Evolutionary conservation across 2,113 vertebrate genomes (phyloP).

Genomic region (Gracilinanus agilis): DNA sequence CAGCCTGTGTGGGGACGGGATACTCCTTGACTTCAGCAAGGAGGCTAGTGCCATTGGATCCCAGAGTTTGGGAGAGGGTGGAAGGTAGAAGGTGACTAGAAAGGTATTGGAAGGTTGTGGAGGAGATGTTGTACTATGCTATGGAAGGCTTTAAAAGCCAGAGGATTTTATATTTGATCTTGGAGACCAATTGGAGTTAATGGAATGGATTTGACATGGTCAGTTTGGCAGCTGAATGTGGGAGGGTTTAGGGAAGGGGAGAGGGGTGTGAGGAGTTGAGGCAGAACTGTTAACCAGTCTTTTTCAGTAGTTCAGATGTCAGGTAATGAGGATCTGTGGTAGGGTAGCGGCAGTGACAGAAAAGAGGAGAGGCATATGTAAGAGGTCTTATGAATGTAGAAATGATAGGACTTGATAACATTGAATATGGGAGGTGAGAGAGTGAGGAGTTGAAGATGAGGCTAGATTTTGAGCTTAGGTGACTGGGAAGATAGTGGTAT

Average conservation of each 20-base stretch:
- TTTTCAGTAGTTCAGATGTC: background rate
- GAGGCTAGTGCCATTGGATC: background rate
- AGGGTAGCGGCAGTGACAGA: background rate
- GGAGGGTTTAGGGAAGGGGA: background rate
- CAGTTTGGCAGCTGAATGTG: background rate
- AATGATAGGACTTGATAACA: background rate
- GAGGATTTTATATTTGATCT: background rate
- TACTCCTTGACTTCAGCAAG: too few species aligned
- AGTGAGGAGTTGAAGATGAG: background rate
- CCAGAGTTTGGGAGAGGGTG: background rate
- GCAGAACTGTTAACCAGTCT: background rate
- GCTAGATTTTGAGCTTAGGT: background rate
- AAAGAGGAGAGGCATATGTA: background rate
- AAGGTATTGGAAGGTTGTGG: background rate
- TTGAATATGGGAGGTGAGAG: background rate
- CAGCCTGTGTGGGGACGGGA: too few species aligned
- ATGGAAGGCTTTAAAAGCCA: background rate
- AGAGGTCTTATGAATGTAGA: background rate
- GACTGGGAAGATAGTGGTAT: background rate
- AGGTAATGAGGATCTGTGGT: background rate
- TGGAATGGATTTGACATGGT: background rate
- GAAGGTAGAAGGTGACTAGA: background rate
- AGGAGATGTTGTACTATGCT: background rate
- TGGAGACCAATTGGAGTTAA: background rate
- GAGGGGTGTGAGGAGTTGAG: background rate